These are phyloP conservation scores for Amia ocellicauda DNA, from an alignment of 2,113 vertebrate species.

Conservation along the genomic window DNA sequence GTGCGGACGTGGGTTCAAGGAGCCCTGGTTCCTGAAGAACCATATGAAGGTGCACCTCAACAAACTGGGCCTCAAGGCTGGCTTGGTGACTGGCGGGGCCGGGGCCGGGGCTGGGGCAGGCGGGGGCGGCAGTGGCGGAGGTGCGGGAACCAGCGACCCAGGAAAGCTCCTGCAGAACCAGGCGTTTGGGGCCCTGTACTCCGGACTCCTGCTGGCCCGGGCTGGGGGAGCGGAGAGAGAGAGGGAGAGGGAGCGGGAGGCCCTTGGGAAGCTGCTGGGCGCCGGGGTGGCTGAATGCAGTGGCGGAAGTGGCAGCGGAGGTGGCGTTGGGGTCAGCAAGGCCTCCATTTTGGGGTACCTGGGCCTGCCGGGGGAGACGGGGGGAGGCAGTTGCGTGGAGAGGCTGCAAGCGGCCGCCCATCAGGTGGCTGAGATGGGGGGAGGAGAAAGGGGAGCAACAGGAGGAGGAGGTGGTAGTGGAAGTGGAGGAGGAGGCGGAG, in stretches of 20 bases:
- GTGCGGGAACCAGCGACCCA: constrained; percentile 37
- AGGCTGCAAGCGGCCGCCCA: constrained; percentile 74
- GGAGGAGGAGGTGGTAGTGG: constrained; percentile 36
- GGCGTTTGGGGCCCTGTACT: constrained; percentile 76
- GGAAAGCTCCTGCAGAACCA: constrained; percentile 51
- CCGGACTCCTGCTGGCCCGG: constrained; percentile 74
- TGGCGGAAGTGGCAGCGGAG: constrained; percentile 41
- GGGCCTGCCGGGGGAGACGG: constrained; percentile 67
- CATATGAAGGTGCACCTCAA: constrained; percentile 95
- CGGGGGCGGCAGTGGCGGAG: constrained; percentile 9
- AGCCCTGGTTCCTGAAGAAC: constrained; percentile 93
- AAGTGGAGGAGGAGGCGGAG: constrained; percentile 39
- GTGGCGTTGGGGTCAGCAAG: constrained; percentile 54
- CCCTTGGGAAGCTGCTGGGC: background rate
- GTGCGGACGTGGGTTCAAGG: constrained; percentile 89
- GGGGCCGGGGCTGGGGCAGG: constrained; percentile 28
- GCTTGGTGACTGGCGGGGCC: constrained; percentile 38
- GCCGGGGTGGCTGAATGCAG: background rate
- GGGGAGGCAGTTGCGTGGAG: constrained; percentile 79
- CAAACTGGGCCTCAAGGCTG: constrained; percentile 76
- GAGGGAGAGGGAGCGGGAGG: constrained; percentile 40
- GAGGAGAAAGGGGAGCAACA: constrained; percentile 38
- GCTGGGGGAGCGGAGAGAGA: constrained; percentile 36
- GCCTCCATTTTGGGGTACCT: constrained; percentile 75
- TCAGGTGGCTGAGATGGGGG: constrained; percentile 69